These are phyloP conservation scores for Blastomussa wellsi DNA, from an alignment of 92 coral and sea anemone genomes.

Conservation along the genomic window DNA sequence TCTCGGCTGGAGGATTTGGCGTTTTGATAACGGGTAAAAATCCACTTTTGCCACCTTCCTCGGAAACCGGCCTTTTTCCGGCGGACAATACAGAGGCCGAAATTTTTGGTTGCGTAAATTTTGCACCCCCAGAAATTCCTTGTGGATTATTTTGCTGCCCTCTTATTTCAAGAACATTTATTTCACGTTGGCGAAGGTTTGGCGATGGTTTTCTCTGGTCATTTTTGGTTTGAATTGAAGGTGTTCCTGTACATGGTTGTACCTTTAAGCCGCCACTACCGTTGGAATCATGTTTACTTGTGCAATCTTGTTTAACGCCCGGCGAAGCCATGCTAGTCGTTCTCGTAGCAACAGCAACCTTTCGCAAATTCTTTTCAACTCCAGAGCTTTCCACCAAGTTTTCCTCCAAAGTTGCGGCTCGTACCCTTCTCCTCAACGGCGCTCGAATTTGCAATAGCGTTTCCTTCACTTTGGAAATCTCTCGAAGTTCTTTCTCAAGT, in stretches of 20 bases:
- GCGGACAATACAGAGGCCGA: conserved; percentile 18
- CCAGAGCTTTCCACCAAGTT: conserved; percentile 23
- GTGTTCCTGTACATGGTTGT: not conserved
- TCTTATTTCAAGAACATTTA: not conserved
- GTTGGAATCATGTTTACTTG: not conserved
- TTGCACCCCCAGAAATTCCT: not conserved
- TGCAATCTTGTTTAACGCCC: not conserved
- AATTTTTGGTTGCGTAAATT: not conserved
- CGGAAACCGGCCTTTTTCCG: not conserved
- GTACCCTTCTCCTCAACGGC: conserved; percentile 53
- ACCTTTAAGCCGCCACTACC: not conserved
- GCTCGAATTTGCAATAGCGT: conserved; percentile 70
- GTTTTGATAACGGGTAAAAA: conserved; percentile 25
- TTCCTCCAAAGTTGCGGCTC: conserved; percentile 9
- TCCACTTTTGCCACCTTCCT: conserved; percentile 10
- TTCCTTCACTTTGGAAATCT: conserved; percentile 78
- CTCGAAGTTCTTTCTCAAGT: conserved; percentile 76
- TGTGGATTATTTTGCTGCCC: not conserved
- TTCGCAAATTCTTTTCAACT: conserved; percentile 17
- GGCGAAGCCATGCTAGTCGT: not conserved
- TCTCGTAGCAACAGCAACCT: not conserved
- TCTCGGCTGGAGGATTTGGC: not conserved
- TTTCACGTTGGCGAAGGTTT: not conserved
- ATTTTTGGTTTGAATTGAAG: not conserved
- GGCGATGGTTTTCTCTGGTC: not conserved